Percentiles rank a stretch among this genome's conserved stretches.
These are phyloP conservation scores for Belonocnema kinseyi DNA, from an alignment of 1,140 invertebrate genomes.

Conservation along the genomic window DNA sequence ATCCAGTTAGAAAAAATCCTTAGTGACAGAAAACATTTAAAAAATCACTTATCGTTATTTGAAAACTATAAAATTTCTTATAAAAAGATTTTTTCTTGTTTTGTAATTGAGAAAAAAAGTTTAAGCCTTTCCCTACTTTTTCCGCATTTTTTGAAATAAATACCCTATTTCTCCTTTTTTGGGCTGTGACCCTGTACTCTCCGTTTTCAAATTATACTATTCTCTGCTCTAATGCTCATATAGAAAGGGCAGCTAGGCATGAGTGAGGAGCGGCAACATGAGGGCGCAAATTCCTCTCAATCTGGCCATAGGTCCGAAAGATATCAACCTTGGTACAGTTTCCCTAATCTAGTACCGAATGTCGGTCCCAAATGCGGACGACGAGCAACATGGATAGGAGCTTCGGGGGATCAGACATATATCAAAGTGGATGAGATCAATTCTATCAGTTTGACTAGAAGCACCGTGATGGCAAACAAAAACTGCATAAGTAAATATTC, in stretches of 20 bases:
- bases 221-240: slow-evolving; percentile 34
- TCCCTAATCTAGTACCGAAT: slow-evolving; percentile 87
- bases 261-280: slow-evolving; percentile 65
- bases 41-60: too few relatives aligned
- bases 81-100: too few relatives aligned
- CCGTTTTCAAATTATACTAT: neutral
- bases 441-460: slow-evolving; percentile 87
- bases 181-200: neutral
- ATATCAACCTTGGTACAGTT: slow-evolving; percentile 84
- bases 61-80: too few relatives aligned
- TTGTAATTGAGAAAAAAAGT: too few relatives aligned
- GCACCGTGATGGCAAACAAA: slow-evolving; percentile 92
- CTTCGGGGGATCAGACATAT: slow-evolving; percentile 96
- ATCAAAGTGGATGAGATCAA: slow-evolving; percentile 96
- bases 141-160: neutral
- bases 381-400: slow-evolving; percentile 94
- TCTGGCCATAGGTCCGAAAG: slow-evolving; percentile 64
- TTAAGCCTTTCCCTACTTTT: neutral
- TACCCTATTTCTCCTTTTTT: too few relatives aligned
- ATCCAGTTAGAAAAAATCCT: too few relatives aligned
- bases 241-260: slow-evolving; percentile 95
- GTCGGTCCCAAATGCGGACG: slow-evolving; percentile 86
- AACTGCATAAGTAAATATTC: slow-evolving; percentile 85
- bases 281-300: slow-evolving; percentile 62
- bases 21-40: too few relatives aligned